phyloP scores from a whole-genome alignment of 2,113 vertebrate species.

The Piaya cayana region DNA sequence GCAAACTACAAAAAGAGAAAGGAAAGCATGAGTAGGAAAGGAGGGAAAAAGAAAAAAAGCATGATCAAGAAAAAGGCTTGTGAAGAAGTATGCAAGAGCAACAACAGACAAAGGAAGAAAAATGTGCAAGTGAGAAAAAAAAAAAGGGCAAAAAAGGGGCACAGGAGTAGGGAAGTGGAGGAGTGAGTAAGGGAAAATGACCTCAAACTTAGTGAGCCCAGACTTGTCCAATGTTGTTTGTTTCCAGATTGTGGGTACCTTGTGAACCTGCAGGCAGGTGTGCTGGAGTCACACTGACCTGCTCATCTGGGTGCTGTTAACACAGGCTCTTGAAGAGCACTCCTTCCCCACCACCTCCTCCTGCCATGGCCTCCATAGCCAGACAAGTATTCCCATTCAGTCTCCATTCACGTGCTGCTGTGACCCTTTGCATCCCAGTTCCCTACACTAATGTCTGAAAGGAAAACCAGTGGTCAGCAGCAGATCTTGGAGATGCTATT shows the following conservation, averaged over 20 bases:
- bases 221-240: background rate
- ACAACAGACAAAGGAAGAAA: background rate
- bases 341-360: background rate
- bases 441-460: background rate
- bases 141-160: background rate
- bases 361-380: background rate
- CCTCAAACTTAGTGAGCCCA: background rate
- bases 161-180: background rate
- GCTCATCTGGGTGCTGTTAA: background rate
- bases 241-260: background rate
- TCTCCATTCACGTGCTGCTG: background rate
- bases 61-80: background rate
- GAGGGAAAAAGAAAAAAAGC: background rate
- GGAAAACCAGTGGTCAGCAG: background rate
- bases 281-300: background rate
- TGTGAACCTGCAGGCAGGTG: background rate
- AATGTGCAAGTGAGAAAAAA: background rate
- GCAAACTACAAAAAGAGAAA: background rate
- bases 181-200: background rate
- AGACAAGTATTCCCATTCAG: background rate
- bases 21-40: background rate
- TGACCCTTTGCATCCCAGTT: background rate
- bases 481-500: background rate
- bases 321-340: background rate
- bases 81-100: background rate